These are phyloP conservation scores for Astreopora myriophthalma DNA, from an alignment of 64 coral and sea anemone species.

Conservation along the genomic window DNA sequence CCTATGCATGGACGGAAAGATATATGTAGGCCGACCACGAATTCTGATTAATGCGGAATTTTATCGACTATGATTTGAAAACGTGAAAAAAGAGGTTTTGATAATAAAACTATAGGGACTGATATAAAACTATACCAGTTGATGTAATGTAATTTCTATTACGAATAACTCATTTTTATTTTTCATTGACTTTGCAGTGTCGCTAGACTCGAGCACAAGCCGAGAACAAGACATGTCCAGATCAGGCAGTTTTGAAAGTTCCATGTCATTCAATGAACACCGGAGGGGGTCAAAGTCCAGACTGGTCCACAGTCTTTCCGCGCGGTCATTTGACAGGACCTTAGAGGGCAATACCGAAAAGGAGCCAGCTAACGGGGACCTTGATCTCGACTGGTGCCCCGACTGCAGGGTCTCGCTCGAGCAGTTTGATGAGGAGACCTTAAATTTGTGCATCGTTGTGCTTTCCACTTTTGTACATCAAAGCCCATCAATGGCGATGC, in stretches of 20 bases:
- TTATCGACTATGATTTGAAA: no score
- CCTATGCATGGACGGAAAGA: no score
- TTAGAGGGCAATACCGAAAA: slow-evolving; percentile 66
- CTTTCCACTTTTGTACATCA: slow-evolving; percentile 96
- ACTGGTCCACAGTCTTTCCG: slow-evolving; percentile 58
- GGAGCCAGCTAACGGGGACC: slow-evolving; percentile 42
- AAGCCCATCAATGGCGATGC: slow-evolving; percentile 93
- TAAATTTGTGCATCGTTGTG: slow-evolving; percentile 92
- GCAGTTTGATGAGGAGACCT: slow-evolving; percentile 96
- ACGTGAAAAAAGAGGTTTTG: no score
- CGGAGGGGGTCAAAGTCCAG: slow-evolving; percentile 57
- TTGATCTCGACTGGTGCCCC: slow-evolving; percentile 84
- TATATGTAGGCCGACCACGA: no score
- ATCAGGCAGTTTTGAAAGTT: slow-evolving; percentile 53
- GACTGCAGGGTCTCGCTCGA: slow-evolving; percentile 87
- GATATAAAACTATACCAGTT: no score
- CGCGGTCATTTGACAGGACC: slow-evolving; percentile 77
- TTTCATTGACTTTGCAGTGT: background rate
- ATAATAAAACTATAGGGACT: no score
- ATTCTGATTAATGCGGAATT: no score
- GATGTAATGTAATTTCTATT: no score
- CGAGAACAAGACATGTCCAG: slow-evolving; percentile 18
- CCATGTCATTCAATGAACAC: background rate
- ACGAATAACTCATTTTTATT: background rate
- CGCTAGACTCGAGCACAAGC: slow-evolving; percentile 54